These are phyloP conservation scores for Eupithecia exiguata DNA, from an alignment of 2,888 invertebrate genomes.

Conservation along the genomic window DNA sequence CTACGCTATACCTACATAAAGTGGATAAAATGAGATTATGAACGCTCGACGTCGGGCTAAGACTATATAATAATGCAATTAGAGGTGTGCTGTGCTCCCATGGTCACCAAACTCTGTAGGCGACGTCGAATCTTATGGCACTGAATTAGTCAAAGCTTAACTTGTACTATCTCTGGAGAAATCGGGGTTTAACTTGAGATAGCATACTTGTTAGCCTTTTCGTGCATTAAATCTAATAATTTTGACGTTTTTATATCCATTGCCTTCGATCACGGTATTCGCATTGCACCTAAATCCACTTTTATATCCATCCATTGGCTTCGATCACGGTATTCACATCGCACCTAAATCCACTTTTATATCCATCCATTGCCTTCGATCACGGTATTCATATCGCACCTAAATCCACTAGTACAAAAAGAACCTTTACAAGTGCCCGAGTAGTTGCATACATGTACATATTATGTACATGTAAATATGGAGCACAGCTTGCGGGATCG, in stretches of 20 bases:
- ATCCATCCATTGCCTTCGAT: not conserved
- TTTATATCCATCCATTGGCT: not conserved
- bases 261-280: not conserved
- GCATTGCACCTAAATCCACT: not conserved
- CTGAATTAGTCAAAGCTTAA: not conserved
- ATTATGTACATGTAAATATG: conserved; percentile 38
- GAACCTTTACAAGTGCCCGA: not conserved
- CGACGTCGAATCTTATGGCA: not conserved
- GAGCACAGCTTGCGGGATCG: conserved; percentile 24
- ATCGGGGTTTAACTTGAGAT: not conserved
- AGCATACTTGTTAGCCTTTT: not conserved
- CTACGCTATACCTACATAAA: conserved; percentile 47
- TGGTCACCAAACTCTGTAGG: not conserved
- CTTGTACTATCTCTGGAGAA: not conserved
- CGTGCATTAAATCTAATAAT: not conserved
- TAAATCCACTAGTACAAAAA: not conserved
- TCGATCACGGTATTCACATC: not conserved
- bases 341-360: not conserved
- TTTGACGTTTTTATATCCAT: not conserved
- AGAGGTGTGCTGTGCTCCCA: not conserved
- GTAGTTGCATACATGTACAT: conserved; percentile 39
- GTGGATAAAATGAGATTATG: conserved; percentile 64
- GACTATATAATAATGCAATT: not conserved
- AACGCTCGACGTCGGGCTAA: not conserved
- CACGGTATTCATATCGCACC: not conserved